These are phyloP conservation scores for Lycaon pictus DNA, from an alignment of 2,113 vertebrate species.

Conservation along the genomic window DNA sequence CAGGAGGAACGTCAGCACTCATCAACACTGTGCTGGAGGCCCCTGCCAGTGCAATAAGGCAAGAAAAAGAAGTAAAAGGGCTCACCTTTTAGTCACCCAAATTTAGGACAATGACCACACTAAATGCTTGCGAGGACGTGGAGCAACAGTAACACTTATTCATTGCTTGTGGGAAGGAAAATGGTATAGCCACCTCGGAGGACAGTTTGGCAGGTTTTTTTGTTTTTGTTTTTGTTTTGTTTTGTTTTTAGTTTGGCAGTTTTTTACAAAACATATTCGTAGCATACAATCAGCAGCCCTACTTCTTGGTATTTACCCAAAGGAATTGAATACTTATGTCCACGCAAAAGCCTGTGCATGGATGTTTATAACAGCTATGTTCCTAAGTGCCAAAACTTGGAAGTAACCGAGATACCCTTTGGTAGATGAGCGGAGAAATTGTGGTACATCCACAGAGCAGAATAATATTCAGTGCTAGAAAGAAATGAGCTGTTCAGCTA, in stretches of 20 bases:
- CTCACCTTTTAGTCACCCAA: no score
- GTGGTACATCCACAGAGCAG: neutral
- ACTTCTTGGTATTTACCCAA: neutral
- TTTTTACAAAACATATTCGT: neutral
- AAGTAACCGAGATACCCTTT: neutral
- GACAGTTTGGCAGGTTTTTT: neutral
- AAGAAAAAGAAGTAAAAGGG: conserved; percentile 23
- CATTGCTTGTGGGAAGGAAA: neutral
- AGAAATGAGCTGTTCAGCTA: neutral
- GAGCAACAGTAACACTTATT: neutral
- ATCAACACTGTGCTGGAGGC: neutral
- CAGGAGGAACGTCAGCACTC: neutral
- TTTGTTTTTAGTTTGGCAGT: no score
- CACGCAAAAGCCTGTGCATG: neutral
- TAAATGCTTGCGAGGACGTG: neutral
- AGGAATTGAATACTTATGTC: neutral
- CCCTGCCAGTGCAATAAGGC: neutral
- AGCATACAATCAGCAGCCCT: neutral
- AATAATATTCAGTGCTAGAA: neutral
- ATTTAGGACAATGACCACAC: no score
- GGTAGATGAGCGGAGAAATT: neutral
- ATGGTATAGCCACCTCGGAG: neutral
- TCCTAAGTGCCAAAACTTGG: neutral
- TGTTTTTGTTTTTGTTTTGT: no score
- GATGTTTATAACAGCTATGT: neutral